These are phyloP conservation scores for Neodiprion pinetum DNA, from an alignment of 1,140 invertebrate species.

Conservation along the genomic window DNA sequence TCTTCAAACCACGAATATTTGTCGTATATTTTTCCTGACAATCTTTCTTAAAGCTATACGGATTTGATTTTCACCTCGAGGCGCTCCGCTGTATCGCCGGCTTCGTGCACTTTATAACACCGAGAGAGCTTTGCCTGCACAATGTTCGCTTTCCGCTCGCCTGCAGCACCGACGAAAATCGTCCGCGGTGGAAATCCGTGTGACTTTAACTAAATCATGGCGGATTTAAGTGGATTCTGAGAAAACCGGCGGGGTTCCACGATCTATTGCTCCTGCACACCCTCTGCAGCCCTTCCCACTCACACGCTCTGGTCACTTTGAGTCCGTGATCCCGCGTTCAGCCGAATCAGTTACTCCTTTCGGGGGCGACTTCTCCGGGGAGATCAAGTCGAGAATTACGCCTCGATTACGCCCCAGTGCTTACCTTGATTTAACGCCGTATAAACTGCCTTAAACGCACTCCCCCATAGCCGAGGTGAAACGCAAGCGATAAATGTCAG, in stretches of 20 bases:
- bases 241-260: slow-evolving; percentile 46
- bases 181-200: slow-evolving; percentile 8
- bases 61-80: too few relatives aligned
- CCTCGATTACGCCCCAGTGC: background rate
- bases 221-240: slow-evolving; percentile 52
- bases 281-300: slow-evolving; percentile 31
- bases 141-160: too few relatives aligned
- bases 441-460: too few relatives aligned
- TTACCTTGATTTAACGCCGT: background rate
- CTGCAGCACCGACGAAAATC: too few relatives aligned
- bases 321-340: background rate
- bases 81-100: too few relatives aligned
- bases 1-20: too few relatives aligned
- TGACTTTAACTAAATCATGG: slow-evolving; percentile 50
- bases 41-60: too few relatives aligned
- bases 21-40: too few relatives aligned
- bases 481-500: too few relatives aligned
- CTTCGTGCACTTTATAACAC: too few relatives aligned
- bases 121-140: too few relatives aligned
- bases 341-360: background rate
- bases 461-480: too few relatives aligned
- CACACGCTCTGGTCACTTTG: background rate
- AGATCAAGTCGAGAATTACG: background rate
- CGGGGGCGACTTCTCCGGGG: background rate
- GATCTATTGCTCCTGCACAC: slow-evolving; percentile 47